Evolutionary conservation across 2,113 vertebrate species (phyloP).

Genomic region (Laterallus jamaicensis): DNA sequence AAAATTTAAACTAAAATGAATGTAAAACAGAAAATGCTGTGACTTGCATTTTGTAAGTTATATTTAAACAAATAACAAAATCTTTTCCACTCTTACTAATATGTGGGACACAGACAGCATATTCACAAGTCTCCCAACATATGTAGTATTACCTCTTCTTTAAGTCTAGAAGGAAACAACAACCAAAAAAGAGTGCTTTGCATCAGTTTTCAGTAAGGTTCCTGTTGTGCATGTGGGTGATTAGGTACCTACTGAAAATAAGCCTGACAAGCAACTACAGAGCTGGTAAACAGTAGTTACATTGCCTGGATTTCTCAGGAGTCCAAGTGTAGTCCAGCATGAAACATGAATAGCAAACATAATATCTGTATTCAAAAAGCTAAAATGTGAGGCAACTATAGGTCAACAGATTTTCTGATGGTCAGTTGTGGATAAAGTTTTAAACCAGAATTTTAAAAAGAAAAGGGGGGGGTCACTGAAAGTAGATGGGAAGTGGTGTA

Average conservation of each 20-base stretch:
- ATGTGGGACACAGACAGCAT: neutral
- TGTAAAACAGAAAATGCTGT: neutral
- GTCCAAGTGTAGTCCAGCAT: neutral
- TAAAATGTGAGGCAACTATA: neutral
- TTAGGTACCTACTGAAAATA: neutral
- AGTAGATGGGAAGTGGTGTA: neutral
- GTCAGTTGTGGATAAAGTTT: neutral
- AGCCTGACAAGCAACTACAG: neutral
- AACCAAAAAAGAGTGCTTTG: neutral
- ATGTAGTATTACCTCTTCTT: neutral
- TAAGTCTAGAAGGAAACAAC: neutral
- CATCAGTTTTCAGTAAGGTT: neutral
- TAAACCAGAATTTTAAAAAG: neutral
- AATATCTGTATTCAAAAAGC: neutral
- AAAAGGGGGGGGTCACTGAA: neutral
- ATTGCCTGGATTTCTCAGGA: neutral
- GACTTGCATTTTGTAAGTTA: neutral
- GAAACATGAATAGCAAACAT: neutral
- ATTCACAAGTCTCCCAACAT: neutral
- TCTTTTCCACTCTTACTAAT: neutral
- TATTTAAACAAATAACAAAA: neutral
- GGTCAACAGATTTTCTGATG: neutral
- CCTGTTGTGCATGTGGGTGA: neutral
- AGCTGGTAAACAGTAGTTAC: neutral
- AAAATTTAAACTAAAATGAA: neutral